Evolutionary conservation across 2,113 vertebrate species (phyloP), one percentile per base, ranked within the genome.

Genomic region (Vicugna pacos): DNA sequence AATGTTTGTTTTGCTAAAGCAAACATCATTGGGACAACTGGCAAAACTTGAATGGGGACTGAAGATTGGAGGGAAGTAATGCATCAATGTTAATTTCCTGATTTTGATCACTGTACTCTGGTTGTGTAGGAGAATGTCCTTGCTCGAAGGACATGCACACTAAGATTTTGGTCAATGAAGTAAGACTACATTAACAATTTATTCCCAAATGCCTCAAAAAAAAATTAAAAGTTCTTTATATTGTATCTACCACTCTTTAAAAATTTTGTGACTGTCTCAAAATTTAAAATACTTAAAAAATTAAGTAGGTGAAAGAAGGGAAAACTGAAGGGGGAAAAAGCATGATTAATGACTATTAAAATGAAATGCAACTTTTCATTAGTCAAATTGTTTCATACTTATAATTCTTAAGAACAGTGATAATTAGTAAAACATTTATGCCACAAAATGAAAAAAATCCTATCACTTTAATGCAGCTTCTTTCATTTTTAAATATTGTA

Each of bases 401-500:
- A 81, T 48, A 46, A 76, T 60, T 79, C 48, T 91, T 90, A 94
- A 90, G 35, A 93, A 77, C 19, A 24, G 26, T 77, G 32, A 65
- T 73, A 81, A 73, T 62, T 35, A 58, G 28, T 83, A 85, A 84
- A 95, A 83, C 70, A 30, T 73, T 48, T 72, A 64, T 82, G 46
- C 11, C 50, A 69, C 32, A 69, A 73, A 96, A 91, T 54, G 10
- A 93, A 96, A 11, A 54, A 6, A 48, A n/a, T 52, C 48, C 35
- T 35, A 69, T 5, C 20, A 92, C 6, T 93, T 95, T 38, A 89
- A 62, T 22, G 17, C 46, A 67, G 11, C 6, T 54, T 56, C 20
- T 94, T 89, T 92, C 48, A 83, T 88, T 95, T 97, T 56, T 80
- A 92, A 20, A 90, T 77, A 69, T 28, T 60, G 26, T 50, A 65